These are phyloP conservation scores for Hemitrygon akajei DNA, from an alignment of 2,797 vertebrate genomes.

Conservation along the genomic window DNA sequence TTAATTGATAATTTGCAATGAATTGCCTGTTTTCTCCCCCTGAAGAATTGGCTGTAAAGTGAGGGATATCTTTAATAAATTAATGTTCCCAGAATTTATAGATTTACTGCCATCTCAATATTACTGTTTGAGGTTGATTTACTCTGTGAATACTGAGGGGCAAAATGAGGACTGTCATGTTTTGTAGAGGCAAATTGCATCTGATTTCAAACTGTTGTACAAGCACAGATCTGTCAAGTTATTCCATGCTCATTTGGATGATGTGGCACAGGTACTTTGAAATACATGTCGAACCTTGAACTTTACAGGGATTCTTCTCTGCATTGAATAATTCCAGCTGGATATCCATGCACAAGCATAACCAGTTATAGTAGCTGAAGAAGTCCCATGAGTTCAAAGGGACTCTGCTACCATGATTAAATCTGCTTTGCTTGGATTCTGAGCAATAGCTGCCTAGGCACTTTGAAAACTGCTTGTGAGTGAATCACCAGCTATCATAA, in stretches of 20 bases:
- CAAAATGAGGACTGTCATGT: not conserved
- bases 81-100: not conserved
- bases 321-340: slow-evolving; percentile 4
- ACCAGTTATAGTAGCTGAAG: not conserved
- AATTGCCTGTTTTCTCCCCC: not conserved
- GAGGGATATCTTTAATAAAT: not conserved
- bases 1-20: not conserved
- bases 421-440: not conserved
- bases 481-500: not conserved
- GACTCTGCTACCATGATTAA: not conserved
- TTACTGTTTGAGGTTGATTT: not conserved
- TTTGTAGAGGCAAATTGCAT: not conserved
- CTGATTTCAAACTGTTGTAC: not conserved
- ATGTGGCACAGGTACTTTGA: not conserved
- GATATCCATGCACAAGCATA: not conserved
- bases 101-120: not conserved
- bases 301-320: not conserved
- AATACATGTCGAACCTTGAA: slow-evolving; percentile 27
- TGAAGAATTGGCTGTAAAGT: not conserved
- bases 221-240: not conserved
- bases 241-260: not conserved
- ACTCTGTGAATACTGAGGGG: not conserved
- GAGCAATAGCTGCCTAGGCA: not conserved
- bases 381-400: not conserved
- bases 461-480: not conserved